Evolutionary conservation across 2,113 vertebrate species (phyloP).

Genomic region (Electrona antarctica): DNA sequence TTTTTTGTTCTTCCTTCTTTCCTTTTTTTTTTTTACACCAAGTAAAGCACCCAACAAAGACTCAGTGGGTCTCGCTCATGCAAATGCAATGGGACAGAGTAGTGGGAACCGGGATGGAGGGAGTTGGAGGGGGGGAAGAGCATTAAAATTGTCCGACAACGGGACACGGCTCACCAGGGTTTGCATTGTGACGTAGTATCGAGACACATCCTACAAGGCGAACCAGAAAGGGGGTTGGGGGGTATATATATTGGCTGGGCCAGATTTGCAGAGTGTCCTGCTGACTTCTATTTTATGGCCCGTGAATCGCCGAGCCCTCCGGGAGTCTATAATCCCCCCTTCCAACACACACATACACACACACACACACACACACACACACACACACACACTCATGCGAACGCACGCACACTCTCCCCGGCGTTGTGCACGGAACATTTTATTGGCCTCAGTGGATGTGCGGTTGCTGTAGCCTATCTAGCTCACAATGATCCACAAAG

Average conservation of each 20-base stretch:
- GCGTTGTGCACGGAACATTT: conserved; percentile 54
- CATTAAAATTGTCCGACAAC: conserved; percentile 67
- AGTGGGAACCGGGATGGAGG: conserved; percentile 25
- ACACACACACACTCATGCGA: conserved; percentile 29
- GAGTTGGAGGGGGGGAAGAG: conserved; percentile 54
- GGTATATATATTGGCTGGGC: conserved; percentile 60
- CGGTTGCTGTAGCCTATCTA: conserved; percentile 52
- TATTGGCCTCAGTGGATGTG: conserved; percentile 69
- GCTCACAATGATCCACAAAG: conserved; percentile 63
- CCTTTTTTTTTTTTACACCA: conserved; percentile 49
- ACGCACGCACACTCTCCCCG: conserved; percentile 40
- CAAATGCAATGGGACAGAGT: conserved; percentile 52
- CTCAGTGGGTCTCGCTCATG: conserved; percentile 47
- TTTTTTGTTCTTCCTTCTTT: no score
- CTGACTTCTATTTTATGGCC: conserved; percentile 80
- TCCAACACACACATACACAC: conserved; percentile 32
- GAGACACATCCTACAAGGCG: conserved; percentile 57
- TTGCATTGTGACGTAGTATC: conserved; percentile 62
- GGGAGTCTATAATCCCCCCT: conserved; percentile 80
- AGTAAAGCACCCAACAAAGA: conserved; percentile 54
- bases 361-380: conserved; percentile 14
- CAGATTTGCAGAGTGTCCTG: conserved; percentile 76
- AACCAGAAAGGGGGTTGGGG: background rate
- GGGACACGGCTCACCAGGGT: conserved; percentile 57
- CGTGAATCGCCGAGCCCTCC: conserved; percentile 77